Base-by-base conservation (phyloP, 2,888 invertebrate species). In the Rhagonycha lutea region DNA sequence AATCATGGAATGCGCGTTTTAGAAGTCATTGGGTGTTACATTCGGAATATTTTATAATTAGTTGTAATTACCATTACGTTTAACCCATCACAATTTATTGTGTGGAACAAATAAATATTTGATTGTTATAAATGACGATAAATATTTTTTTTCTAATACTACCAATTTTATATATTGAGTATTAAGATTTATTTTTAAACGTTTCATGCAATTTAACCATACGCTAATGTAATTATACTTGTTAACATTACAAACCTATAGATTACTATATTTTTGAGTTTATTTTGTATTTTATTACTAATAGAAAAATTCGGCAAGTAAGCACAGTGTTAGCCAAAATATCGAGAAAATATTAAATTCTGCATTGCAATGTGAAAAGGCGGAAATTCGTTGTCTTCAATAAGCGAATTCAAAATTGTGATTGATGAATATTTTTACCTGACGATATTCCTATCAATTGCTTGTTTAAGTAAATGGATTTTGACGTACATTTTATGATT, bases 51-150 rank as follows among this genome's bases (percentile, higher is more conserved):
- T 47, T 47, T 8, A 47, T 47, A 47, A 47, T n/a, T 47, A 47
- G n/a, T 47, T 47, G 47, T 47, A 47, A 47, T 47, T 47, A 47
- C 47, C 47, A 47, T 47, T 47, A 47, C 47, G 47, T 47, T 47
- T 47, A 47, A 47, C 47, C 47, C 47, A 47, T 47, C 47, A 47
- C 47, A 47, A 47, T 47, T 47, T 47, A 47, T 47, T 47, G 47
- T 47, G 47, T 47, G 47, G 47, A 47, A 47, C n/a, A 47, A 47
- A 47, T 47, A n/a, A 47, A 47, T 47, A 47, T 24, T 65, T 65
- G 26, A 65, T 26, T 65, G 23, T 65, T 65, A 65, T 65, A 65
- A 65, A 65, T 65, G 63, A 65, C 63, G 63, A 24, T 65, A 65
- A 65, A 65, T 65, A 65, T 23, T 65, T 65, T 26, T 14, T 24